Evolutionary conservation across 2,888 invertebrate genomes (phyloP), one percentile per base, ranked within the genome.

Genomic region (Keiferia lycopersicella): DNA sequence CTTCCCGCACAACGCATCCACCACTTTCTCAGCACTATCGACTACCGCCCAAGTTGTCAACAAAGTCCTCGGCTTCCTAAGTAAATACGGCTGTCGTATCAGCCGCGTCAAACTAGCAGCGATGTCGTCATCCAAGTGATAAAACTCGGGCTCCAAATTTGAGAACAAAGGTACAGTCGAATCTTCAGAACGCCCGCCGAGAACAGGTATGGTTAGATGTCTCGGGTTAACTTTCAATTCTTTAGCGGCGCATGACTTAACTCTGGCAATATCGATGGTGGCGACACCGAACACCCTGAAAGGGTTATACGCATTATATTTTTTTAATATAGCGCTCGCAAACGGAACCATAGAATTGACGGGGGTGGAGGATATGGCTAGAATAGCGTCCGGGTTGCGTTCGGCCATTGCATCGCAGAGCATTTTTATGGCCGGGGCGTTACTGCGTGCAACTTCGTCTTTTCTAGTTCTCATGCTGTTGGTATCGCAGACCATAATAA

Each of bases 161-260:
- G 87, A 87, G 73, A 86, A 87, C 30, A 88, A 66, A 4, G 87
- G 88, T 61, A 87, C 72, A 41, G 86, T 79, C 1, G 87, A 86
- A 1, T 84, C 77, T 16, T 84, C 84, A 0, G 87, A 87, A 69
- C 87, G 85, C 0, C 87, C 88, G 61, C 88, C 85, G 16, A 88
- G 80, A 0, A 87, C 84, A 14, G 87, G 88, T 38, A 88, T 65
- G 8, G 72, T 63, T 26, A 88, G 62, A 22, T 73, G 67, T 12
- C 67, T 59, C 12, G 83, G 77, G 64, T 77, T 79, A 0, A 80
- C 73, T 50, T 79, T 69, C 6, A 87, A 71, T 41, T 72, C 71
- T 34, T 73, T 76, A 7, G 79, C 83, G 45, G 74, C 75, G 48
- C 79, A 78, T 2, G 77, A 64, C 64, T 76, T 77, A 26, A 76